A percentile compares a stretch with the other conserved stretches of the same genome.
These are phyloP conservation scores for Galerucella pusilla DNA, from an alignment of 2,888 invertebrate genomes.

Conservation along the genomic window DNA sequence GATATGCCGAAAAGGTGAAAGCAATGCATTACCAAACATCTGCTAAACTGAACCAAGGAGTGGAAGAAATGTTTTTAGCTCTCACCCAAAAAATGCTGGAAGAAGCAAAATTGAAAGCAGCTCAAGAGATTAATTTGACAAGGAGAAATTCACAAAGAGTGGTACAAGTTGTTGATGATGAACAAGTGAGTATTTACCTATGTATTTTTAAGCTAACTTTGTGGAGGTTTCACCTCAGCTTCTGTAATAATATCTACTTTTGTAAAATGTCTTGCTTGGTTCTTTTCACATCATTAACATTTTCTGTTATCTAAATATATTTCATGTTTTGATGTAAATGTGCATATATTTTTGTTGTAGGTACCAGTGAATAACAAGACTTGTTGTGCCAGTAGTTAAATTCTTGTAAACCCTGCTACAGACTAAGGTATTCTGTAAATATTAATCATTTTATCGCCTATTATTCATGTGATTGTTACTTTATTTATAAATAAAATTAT, in stretches of 20 bases:
- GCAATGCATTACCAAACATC: constrained; percentile 94
- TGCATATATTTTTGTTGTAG: constrained; percentile 12
- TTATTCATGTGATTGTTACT: constrained; percentile 33
- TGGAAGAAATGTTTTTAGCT: constrained; percentile 90
- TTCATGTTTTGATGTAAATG: too few species aligned
- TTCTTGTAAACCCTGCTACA: constrained; percentile 3
- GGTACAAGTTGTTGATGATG: constrained; percentile 62
- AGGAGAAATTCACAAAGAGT: constrained; percentile 61
- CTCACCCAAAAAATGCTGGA: constrained; percentile 82
- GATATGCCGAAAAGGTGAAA: constrained; percentile 90
- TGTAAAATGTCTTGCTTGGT: too few species aligned
- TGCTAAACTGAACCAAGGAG: constrained; percentile 90
- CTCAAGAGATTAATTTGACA: constrained; percentile 53
- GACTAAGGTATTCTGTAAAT: constrained; percentile 22
- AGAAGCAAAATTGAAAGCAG: constrained; percentile 58
- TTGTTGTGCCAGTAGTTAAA: constrained; percentile 30
- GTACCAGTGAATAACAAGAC: constrained; percentile 28
- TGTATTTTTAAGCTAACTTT: too few species aligned
- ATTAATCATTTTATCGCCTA: constrained; percentile 26
- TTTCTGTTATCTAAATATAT: too few species aligned
- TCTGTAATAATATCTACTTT: too few species aligned
- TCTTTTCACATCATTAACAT: too few species aligned
- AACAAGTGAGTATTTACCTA: constrained; percentile 50
- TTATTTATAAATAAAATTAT: constrained; percentile 30
- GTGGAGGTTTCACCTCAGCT: too few species aligned